These are phyloP conservation scores for Alces alces DNA, from an alignment of 2,113 vertebrate genomes.

Conservation along the genomic window DNA sequence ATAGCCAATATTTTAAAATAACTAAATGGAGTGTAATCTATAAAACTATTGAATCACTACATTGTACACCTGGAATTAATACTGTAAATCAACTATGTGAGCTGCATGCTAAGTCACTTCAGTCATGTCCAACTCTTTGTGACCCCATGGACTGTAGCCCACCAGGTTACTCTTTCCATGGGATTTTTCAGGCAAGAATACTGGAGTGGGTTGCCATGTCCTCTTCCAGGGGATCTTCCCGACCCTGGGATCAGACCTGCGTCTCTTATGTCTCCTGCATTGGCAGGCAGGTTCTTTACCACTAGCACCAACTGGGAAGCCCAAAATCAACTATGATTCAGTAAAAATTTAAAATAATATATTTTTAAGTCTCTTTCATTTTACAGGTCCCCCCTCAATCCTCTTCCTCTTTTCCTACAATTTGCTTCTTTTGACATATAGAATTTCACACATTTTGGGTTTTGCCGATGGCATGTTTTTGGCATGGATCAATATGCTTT, in stretches of 20 bases:
- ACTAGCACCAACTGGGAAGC: not conserved
- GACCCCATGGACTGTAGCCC: not conserved
- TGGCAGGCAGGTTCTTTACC: not conserved
- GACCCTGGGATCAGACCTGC: not conserved
- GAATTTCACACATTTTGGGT: not conserved
- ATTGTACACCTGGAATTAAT: not conserved
- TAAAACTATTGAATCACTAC: not conserved
- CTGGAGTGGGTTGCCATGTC: not conserved
- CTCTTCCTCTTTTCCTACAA: not conserved
- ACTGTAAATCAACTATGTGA: not conserved
- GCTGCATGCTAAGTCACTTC: not conserved
- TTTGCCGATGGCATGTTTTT: not conserved
- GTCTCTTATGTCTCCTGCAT: not conserved
- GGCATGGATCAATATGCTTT: not conserved
- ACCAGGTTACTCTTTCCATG: not conserved
- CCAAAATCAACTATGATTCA: not conserved
- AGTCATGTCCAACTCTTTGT: not conserved
- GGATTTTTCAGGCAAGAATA: not conserved
- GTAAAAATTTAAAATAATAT: not conserved
- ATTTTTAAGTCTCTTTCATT: not conserved
- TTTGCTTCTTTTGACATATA: not conserved
- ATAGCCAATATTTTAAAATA: not conserved
- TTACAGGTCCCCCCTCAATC: not conserved
- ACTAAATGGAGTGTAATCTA: not conserved
- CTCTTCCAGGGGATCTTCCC: not conserved